phyloP scores from a whole-genome alignment of 2,888 invertebrate genomes.

The Tachina grossa region DNA sequence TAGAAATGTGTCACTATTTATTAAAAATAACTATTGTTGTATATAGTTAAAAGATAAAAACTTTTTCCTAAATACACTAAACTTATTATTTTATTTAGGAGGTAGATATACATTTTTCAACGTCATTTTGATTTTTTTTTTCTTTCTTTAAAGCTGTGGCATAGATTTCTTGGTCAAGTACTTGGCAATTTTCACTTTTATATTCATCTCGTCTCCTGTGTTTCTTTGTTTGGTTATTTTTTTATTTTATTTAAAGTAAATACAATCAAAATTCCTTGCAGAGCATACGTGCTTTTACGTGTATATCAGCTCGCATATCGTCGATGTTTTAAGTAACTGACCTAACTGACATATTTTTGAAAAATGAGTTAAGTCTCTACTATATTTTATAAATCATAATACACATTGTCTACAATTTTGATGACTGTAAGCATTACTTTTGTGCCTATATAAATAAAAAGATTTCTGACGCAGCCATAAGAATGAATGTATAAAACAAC shows the following conservation, averaged over 20 bases:
- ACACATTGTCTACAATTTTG: too few relatives aligned
- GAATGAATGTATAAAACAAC: too few relatives aligned
- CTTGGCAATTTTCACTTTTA: constrained; percentile 2
- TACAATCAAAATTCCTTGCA: constrained; percentile 30
- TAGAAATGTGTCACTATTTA: too few relatives aligned
- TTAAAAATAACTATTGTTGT: too few relatives aligned
- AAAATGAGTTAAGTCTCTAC: too few relatives aligned
- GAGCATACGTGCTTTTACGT: constrained; percentile 1
- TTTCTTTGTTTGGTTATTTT: constrained; percentile 15
- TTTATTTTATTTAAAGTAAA: neutral
- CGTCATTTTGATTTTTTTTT: constrained; percentile 7
- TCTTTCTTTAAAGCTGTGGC: neutral
- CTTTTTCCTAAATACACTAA: neutral
- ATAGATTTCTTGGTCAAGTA: constrained; percentile 50
- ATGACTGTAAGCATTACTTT: too few relatives aligned
- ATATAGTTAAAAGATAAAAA: neutral
- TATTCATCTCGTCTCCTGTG: neutral
- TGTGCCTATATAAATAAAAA: too few relatives aligned
- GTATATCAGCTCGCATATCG: too few relatives aligned
- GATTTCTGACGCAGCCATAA: too few relatives aligned
- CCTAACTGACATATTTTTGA: too few relatives aligned
- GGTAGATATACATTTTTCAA: neutral
- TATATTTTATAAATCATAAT: too few relatives aligned
- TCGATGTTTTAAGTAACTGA: too few relatives aligned
- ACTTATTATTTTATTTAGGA: neutral